These are phyloP conservation scores for Acleris holmiana DNA, from an alignment of 2,888 invertebrate species.

Conservation along the genomic window DNA sequence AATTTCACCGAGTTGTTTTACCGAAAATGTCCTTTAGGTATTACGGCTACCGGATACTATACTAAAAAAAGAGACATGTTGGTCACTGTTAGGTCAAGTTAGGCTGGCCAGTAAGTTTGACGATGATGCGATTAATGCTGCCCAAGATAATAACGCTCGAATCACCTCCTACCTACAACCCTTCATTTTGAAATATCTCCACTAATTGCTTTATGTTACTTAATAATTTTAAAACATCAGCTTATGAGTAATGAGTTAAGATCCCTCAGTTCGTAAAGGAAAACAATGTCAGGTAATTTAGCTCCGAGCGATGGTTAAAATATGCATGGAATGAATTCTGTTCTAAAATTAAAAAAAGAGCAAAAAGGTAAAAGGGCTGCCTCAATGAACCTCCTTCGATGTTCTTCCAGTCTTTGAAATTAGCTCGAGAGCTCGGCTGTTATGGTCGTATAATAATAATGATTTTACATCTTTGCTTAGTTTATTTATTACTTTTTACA, in stretches of 20 bases:
- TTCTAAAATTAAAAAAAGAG: constrained; percentile 35
- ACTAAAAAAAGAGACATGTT: no score
- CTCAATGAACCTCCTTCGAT: constrained; percentile 16
- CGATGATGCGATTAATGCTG: no score
- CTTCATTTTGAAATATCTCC: constrained; percentile 62
- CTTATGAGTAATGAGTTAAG: constrained; percentile 36
- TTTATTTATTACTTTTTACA: no score
- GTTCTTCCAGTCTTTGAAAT: constrained; percentile 19
- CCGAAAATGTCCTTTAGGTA: no score
- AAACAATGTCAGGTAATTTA: constrained; percentile 30
- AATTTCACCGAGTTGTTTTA: no score
- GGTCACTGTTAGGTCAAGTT: no score
- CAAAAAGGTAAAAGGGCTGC: constrained; percentile 21
- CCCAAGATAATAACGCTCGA: no score
- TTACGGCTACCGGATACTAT: no score
- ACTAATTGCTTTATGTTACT: constrained; percentile 58
- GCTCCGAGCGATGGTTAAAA: constrained; percentile 28
- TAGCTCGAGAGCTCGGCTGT: background rate
- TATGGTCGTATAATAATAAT: no score
- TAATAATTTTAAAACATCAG: constrained; percentile 43
- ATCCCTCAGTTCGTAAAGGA: constrained; percentile 3
- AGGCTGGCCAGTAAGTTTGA: no score
- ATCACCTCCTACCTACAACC: constrained; percentile 49
- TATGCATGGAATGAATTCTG: constrained; percentile 29
- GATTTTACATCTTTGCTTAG: no score